Evolutionary conservation across 37 sponge, comb jelly and placozoan species (phyloP), one percentile per base, ranked within the genome.

Genomic region (Haliclona indistincta): DNA sequence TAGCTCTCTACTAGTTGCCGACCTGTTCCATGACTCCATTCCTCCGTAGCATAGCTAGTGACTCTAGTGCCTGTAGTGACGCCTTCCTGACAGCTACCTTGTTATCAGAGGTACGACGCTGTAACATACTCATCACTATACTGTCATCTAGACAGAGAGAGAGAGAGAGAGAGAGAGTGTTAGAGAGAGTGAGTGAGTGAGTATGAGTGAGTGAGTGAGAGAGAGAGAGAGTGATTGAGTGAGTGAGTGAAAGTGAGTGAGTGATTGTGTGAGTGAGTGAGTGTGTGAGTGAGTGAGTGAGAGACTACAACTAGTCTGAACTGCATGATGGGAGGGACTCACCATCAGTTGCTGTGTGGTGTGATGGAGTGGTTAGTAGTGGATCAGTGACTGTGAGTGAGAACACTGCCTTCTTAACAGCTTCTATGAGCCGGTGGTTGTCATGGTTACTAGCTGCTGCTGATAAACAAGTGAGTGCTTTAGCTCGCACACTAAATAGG

Each of bases 1-100:
- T 6, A 11, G 95, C 64, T 94, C 96, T 0, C 51, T 94, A n/a
- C 93, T 96, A 22, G 94, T 95, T 76, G 93, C 96, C 34, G 93
- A 95, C 85, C 80, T 90, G 45, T 95, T 93, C 56, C 96, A 94
- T 0, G 49, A 88, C 20, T 85, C 89, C 30, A 70, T 93, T 64
- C n/a, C 25, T 20, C 28, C 60, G 11, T 20, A 58, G 28, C 25
- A n/a, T 11, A 20, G 28, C 28, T 7, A 58, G 40, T 6, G 35
- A 22, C 28, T 8, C 28, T 32, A 43, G 15, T 13, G 45, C 68
- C 73, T 82, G 88, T 3, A 91, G 19, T 5, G 87, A 83, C 33
- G 79, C 67, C 73, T 82, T 91, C 33, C 88, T 73, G 30, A 91
- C 92, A 25, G 56, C 71, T 3, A 83, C 84, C 58, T 86, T 86